Percentiles rank a stretch among this genome's conserved stretches.
phyloP scores from a whole-genome alignment of 23 tunicate genomes.

The Phallusia fumigata region DNA sequence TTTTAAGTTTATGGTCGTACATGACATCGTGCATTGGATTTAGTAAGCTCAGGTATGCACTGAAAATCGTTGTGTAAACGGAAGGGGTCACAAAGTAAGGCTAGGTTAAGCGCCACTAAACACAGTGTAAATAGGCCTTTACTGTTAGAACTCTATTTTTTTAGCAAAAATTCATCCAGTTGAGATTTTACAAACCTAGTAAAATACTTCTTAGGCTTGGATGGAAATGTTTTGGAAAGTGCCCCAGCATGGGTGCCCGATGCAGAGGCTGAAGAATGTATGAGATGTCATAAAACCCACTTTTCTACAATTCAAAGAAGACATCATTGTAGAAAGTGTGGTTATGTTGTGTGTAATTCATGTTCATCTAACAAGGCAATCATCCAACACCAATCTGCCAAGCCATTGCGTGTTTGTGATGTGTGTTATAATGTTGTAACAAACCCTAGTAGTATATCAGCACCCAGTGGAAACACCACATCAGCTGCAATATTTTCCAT shows the following conservation, averaged over 20 bases:
- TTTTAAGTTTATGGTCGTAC: no score
- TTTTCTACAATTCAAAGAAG: conserved; percentile 70
- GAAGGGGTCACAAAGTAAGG: no score
- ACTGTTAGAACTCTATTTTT: no score
- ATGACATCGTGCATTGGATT: no score
- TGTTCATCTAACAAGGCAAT: conserved; percentile 55
- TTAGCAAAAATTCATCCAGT: no score
- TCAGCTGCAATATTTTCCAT: not conserved
- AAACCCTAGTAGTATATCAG: not conserved
- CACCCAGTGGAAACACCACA: not conserved
- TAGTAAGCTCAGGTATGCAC: no score
- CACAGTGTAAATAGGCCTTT: no score
- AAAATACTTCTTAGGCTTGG: not conserved
- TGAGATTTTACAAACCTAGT: no score
- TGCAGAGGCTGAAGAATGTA: conserved; percentile 71
- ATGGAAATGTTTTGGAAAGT: not conserved
- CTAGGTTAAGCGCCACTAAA: no score
- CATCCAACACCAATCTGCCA: conserved; percentile 70
- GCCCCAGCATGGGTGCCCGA: conserved; percentile 96
- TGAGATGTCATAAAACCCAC: conserved; percentile 65
- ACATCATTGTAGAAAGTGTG: conserved; percentile 91
- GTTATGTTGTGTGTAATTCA: conserved; percentile 73
- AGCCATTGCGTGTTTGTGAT: conserved; percentile 87
- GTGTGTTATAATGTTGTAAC: conserved; percentile 22
- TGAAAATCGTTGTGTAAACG: no score